phyloP scores from a whole-genome alignment of 2,888 invertebrate species.

The Harpagoxenus sublaevis region DNA sequence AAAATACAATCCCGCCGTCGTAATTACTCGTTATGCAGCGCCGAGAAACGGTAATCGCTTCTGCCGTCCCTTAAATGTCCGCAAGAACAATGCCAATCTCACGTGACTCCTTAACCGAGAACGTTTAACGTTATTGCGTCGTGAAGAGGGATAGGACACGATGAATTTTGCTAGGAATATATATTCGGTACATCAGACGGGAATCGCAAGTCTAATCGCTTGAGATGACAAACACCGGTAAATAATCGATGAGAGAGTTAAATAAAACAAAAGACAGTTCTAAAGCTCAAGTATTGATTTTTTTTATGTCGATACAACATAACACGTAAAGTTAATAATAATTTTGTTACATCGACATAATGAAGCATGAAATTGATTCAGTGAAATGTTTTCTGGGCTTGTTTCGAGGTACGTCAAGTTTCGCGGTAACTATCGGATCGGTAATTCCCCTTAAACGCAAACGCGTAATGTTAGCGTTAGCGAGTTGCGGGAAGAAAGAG shows the following conservation, averaged over 20 bases:
- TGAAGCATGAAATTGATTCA: background rate
- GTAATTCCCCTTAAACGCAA: background rate
- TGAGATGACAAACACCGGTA: conserved; percentile 1
- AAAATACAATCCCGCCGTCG: conserved; percentile 7
- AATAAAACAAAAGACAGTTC: background rate
- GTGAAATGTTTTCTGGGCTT: background rate
- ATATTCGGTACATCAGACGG: background rate
- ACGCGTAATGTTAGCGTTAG: background rate
- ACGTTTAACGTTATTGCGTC: conserved; percentile 51
- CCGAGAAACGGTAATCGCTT: conserved; percentile 12
- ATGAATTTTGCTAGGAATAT: conserved; percentile 39
- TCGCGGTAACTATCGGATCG: background rate
- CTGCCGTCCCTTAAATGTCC: conserved; percentile 21
- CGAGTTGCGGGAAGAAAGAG: conserved; percentile 4
- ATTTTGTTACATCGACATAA: background rate
- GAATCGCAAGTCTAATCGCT: conserved; percentile 17
- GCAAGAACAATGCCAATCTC: conserved; percentile 46
- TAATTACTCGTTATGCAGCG: conserved; percentile 4
- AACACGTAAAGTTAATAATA: background rate
- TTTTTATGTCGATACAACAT: background rate
- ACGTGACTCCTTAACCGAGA: conserved; percentile 48
- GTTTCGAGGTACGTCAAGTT: background rate
- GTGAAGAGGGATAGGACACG: conserved; percentile 23
- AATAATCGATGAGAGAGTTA: background rate
- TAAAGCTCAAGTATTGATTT: background rate